Percentiles rank a stretch among this genome's conserved stretches.
Conservation (phyloP, 2,797 vertebrate species). For the Platyrinchus mystaceus region DNA sequence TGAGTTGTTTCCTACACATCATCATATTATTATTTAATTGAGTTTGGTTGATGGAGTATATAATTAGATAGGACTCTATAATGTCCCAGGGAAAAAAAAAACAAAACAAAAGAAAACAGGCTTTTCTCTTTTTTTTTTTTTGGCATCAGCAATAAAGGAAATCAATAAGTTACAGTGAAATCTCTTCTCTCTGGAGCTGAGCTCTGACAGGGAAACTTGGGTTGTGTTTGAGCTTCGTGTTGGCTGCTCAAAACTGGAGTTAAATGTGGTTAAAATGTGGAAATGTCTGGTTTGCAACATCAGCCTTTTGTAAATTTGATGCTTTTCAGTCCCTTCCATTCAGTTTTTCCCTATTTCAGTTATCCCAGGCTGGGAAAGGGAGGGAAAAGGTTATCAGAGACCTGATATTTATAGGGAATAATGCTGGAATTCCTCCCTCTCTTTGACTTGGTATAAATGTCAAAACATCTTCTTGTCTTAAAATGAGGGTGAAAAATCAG, state of each 20-base stretch:
- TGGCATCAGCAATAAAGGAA: constrained; percentile 62
- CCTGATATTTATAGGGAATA: not conserved
- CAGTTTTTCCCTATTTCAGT: not conserved
- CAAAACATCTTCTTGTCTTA: constrained; percentile 13
- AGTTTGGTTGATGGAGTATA: constrained; percentile 59
- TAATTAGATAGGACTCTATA: constrained; percentile 67
- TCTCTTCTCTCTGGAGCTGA: constrained; percentile 40
- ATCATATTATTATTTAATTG: constrained; percentile 70
- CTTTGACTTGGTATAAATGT: constrained; percentile 53
- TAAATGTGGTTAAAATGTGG: not conserved
- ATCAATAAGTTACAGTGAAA: constrained; percentile 38
- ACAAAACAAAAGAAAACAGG: not conserved
- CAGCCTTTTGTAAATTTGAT: not conserved
- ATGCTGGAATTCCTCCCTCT: not conserved
- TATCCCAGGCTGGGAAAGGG: not conserved
- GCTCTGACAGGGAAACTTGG: constrained; percentile 12
- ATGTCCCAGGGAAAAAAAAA: constrained; percentile 31
- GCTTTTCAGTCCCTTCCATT: not conserved
- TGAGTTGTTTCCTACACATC: constrained; percentile 41
- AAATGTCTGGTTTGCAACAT: not conserved
- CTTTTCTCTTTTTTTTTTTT: not conserved
- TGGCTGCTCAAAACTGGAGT: not conserved
- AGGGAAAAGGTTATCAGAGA: not conserved
- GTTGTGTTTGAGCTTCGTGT: not conserved
- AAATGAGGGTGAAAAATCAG: not conserved